Evolutionary conservation across 2,888 invertebrate genomes (phyloP).

Genomic region (Oxyscelio sp.): DNA sequence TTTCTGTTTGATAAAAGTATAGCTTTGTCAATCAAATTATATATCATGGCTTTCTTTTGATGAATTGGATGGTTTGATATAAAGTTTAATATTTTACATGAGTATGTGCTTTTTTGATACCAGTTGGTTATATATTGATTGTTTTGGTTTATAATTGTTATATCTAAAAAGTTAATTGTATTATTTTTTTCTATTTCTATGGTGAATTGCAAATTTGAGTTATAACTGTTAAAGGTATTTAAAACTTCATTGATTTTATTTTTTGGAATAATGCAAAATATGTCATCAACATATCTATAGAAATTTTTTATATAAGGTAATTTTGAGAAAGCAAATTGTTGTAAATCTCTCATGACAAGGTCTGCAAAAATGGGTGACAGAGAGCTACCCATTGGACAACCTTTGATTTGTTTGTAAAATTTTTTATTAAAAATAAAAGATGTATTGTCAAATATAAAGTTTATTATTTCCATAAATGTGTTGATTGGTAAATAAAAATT

Average conservation of each 20-base stretch:
- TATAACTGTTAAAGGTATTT: neutral
- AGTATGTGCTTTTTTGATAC: neutral
- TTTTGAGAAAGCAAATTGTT: neutral
- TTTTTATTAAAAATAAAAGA: conserved; percentile 1
- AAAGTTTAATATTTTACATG: neutral
- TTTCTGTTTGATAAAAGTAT: neutral
- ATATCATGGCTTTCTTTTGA: neutral
- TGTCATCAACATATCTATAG: neutral
- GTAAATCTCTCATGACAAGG: neutral
- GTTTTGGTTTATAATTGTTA: neutral
- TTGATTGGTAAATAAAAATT: neutral
- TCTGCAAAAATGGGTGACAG: neutral
- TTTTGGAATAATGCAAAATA: neutral
- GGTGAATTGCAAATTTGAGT: neutral
- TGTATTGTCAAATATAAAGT: conserved; percentile 11
- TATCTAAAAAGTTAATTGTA: neutral
- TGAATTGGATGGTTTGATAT: neutral
- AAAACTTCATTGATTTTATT: neutral
- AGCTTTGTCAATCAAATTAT: neutral
- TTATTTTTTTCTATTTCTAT: neutral
- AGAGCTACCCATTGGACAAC: neutral
- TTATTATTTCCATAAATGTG: neutral
- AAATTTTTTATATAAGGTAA: neutral
- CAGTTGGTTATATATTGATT: neutral
- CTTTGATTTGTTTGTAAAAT: conserved; percentile 6